phyloP scores from a whole-genome alignment of 2,888 invertebrate genomes.

The Tenthredo scrophulariae region DNA sequence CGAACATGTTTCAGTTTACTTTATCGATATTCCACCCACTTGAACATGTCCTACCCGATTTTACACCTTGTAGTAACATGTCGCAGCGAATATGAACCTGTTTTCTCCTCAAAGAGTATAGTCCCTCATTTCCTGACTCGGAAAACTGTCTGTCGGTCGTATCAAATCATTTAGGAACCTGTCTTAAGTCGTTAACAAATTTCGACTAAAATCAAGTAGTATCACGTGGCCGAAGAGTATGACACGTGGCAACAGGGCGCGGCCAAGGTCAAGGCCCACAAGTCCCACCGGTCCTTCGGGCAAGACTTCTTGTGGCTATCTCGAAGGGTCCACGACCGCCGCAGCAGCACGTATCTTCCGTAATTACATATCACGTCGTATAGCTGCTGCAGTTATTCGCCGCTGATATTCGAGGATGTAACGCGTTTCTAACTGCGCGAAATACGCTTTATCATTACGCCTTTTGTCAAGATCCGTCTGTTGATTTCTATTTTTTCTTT shows the following conservation, averaged over 20 bases:
- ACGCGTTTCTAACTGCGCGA: constrained; percentile 18
- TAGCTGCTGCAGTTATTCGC: constrained; percentile 24
- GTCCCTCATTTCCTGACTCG: neutral
- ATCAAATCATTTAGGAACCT: neutral
- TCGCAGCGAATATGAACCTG: neutral
- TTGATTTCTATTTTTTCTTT: no score
- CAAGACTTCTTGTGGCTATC: constrained; percentile 42
- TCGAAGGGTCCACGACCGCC: constrained; percentile 52
- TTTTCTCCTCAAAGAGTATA: neutral
- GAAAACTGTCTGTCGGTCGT: neutral
- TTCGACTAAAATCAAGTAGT: neutral
- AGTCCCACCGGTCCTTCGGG: constrained; percentile 51
- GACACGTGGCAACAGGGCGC: constrained; percentile 55
- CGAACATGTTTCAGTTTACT: neutral
- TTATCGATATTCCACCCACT: neutral
- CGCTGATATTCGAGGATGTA: neutral
- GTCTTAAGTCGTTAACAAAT: neutral
- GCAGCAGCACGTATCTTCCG: constrained; percentile 46
- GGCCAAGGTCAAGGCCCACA: constrained; percentile 48
- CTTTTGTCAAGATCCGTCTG: neutral
- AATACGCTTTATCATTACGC: constrained; percentile 2
- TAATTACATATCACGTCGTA: constrained; percentile 45
- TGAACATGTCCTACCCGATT: neutral
- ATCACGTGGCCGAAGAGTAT: constrained; percentile 12
- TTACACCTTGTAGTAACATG: neutral